Evolutionary conservation across 2,113 vertebrate species (phyloP).

Genomic region (Otis tarda): DNA sequence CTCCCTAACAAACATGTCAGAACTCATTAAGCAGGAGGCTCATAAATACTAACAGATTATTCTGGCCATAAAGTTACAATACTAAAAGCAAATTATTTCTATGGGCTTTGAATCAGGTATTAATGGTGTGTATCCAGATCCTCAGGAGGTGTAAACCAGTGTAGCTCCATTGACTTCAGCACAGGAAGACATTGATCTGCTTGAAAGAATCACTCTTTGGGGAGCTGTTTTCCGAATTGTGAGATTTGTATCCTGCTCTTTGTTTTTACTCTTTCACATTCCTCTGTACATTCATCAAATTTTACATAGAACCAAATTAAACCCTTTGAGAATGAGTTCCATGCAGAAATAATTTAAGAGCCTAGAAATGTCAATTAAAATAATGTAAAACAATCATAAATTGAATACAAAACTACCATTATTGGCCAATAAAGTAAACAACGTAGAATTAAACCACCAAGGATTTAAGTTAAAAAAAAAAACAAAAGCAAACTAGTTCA

Average conservation of each 20-base stretch:
- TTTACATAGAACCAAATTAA: conserved; percentile 24
- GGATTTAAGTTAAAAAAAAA: background rate
- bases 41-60: conserved; percentile 33
- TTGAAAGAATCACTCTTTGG: conserved; percentile 15
- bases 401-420: conserved; percentile 19
- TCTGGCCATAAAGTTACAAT: background rate
- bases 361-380: conserved; percentile 42
- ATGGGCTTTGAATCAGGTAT: conserved; percentile 9
- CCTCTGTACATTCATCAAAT: conserved; percentile 25
- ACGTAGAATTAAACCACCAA: background rate
- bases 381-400: conserved; percentile 38
- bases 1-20: background rate
- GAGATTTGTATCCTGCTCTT: background rate
- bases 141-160: conserved; percentile 13
- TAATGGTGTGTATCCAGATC: conserved; percentile 41
- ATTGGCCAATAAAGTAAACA: background rate
- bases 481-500: background rate
- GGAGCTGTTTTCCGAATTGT: background rate
- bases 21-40: conserved; percentile 27
- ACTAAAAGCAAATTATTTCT: conserved; percentile 20
- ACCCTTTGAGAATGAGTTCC: conserved; percentile 16
- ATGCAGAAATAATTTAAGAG: conserved; percentile 18
- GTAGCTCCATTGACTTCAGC: conserved; percentile 6
- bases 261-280: conserved; percentile 28
- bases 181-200: conserved; percentile 18